These are phyloP conservation scores for Drosophila ohnishii DNA, from an alignment of 1,140 invertebrate species.

Conservation along the genomic window DNA sequence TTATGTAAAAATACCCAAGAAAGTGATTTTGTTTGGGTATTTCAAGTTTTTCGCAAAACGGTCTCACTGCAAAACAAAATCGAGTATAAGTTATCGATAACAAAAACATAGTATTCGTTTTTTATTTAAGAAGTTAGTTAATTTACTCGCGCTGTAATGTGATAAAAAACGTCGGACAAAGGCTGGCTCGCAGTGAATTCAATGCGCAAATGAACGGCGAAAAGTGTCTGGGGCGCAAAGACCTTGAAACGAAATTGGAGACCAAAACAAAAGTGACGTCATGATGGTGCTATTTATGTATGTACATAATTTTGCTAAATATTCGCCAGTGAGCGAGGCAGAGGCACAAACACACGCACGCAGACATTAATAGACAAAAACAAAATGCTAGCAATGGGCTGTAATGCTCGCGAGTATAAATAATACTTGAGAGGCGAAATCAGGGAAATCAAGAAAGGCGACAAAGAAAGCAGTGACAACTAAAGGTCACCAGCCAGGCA, in stretches of 20 bases:
- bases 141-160: conserved; percentile 23
- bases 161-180: conserved; percentile 8
- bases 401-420: conserved; percentile 47
- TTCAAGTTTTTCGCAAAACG: background rate
- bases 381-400: conserved; percentile 48
- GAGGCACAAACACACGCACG: conserved; percentile 25
- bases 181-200: background rate
- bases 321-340: conserved; percentile 37
- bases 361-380: conserved; percentile 51
- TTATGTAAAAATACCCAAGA: background rate
- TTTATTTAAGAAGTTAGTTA: conserved; percentile 20
- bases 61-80: background rate
- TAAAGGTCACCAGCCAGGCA: conserved; percentile 52
- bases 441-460: conserved; percentile 31
- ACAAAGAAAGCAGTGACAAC: conserved; percentile 47
- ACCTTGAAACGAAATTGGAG: conserved; percentile 36
- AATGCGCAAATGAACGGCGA: conserved; percentile 17
- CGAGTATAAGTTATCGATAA: background rate
- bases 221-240: conserved; percentile 2
- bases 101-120: conserved; percentile 1
- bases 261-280: conserved; percentile 70
- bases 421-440: conserved; percentile 24
- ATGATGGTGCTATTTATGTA: conserved; percentile 62
- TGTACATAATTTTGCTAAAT: conserved; percentile 50
- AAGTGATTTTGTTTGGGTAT: background rate